These are phyloP conservation scores for Eupsilia transversa DNA, from an alignment of 2,888 invertebrate genomes.

Conservation along the genomic window DNA sequence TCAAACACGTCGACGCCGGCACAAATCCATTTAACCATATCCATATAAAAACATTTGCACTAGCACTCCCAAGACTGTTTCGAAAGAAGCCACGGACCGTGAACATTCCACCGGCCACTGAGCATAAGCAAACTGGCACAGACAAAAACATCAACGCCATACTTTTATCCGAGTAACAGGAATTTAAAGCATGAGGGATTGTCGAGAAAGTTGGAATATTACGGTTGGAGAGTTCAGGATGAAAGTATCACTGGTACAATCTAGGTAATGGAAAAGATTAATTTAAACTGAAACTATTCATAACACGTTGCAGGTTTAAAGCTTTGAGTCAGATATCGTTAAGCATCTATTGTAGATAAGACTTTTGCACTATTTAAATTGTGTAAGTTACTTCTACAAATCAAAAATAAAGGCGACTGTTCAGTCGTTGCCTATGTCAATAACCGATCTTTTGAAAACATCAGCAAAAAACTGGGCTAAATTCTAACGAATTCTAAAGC, in stretches of 20 bases:
- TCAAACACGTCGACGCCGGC: conserved; percentile 74
- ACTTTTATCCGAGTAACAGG: conserved; percentile 78
- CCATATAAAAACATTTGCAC: conserved; percentile 88
- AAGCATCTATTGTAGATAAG: neutral
- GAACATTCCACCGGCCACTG: conserved; percentile 87
- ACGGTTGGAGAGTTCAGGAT: conserved; percentile 34
- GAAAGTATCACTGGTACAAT: conserved; percentile 13
- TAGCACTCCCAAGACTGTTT: conserved; percentile 87
- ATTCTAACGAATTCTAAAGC: conserved; percentile 33
- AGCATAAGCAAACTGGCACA: conserved; percentile 83
- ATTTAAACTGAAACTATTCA: neutral
- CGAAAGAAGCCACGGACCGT: conserved; percentile 88
- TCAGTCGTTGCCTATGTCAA: conserved; percentile 19
- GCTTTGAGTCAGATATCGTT: neutral
- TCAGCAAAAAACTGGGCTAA: conserved; percentile 45
- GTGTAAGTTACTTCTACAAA: neutral
- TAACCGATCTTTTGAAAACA: conserved; percentile 19
- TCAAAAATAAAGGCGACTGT: neutral
- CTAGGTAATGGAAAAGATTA: neutral
- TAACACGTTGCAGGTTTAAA: neutral
- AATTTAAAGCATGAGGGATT: conserved; percentile 68
- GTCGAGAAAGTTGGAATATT: conserved; percentile 58
- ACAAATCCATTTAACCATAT: conserved; percentile 83
- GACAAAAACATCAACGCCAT: conserved; percentile 84
- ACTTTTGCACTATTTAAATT: neutral